Evolutionary conservation across 2,888 invertebrate species (phyloP).

Genomic region (Sinhomidia bicolor): DNA sequence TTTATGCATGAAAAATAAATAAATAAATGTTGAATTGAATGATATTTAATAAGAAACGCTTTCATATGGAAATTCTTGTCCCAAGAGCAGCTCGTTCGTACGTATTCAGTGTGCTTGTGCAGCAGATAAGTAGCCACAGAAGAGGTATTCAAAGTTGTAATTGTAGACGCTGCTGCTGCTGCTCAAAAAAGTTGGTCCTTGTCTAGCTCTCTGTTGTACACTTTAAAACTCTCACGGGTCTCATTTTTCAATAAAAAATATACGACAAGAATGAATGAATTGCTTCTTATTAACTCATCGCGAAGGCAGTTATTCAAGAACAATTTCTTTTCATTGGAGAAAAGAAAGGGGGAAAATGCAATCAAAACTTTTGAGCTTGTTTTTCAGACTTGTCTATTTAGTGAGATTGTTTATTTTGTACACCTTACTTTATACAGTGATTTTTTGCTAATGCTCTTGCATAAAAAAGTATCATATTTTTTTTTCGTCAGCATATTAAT

Average conservation of each 20-base stretch:
- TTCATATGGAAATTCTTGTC: conserved; percentile 43
- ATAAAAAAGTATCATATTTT: too few relatives aligned
- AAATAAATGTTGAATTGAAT: conserved; percentile 44
- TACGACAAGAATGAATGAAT: background rate
- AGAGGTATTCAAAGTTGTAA: background rate
- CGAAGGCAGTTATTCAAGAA: background rate
- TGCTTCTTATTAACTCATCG: conserved; percentile 35
- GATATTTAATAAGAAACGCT: conserved; percentile 53
- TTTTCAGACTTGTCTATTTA: background rate
- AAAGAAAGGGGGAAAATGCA: conserved; percentile 3
- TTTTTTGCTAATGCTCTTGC: too few relatives aligned
- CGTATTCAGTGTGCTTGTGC: background rate
- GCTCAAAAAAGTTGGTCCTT: conserved; percentile 2
- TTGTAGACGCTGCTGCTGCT: too few relatives aligned
- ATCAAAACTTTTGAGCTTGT: background rate
- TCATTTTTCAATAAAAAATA: conserved; percentile 34
- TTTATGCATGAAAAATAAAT: conserved; percentile 55
- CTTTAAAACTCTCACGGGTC: conserved; percentile 40
- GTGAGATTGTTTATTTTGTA: too few relatives aligned
- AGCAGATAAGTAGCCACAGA: background rate
- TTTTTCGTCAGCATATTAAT: too few relatives aligned
- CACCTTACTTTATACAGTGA: too few relatives aligned
- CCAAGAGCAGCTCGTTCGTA: background rate
- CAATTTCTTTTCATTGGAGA: conserved; percentile 4
- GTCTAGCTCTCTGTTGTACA: conserved; percentile 9